Evolutionary conservation across 2,888 invertebrate species (phyloP), one percentile per base, ranked within the genome.

Genomic region (Sinopyrophorus schimmeli): DNA sequence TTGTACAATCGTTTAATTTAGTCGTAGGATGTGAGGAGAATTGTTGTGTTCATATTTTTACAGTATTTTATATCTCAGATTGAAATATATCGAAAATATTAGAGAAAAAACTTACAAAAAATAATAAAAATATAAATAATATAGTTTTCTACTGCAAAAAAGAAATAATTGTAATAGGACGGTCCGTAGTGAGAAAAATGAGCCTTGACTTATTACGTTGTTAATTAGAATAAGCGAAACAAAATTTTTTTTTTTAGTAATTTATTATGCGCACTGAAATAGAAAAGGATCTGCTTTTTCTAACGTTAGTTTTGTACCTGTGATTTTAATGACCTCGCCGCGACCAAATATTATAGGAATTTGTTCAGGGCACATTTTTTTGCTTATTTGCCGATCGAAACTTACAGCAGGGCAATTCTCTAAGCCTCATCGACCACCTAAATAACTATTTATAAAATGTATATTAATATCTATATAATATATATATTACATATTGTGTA

Each of bases 21-120:
- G 51, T 51, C 40, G 44, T 35, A 28, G 37, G 44, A 50, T 42
- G 51, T 69, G 64, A 65, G 68, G 73, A 72, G 73, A 74, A 74
- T 74, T 74, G 74, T 73, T 74, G 72, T 72, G 72, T 73, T 72
- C 71, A 71, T 66, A 68, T 68, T 71, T 72, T 71, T 72, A 71
- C 73, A 73, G 73, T 74, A 74, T 73, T 74, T 74, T 74, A 68
- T 74, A 74, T 71, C 68, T 71, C 69, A 67, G 66, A 70, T 66
- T 65, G 60, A 65, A 60, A 64, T 58, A 63, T 57, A 62, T 57
- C 58, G 47, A 50, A 65, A 59, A 64, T 57, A 63, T 58, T 58
- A 47, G 48, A n/a, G n/a, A 54, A 62, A 62, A 67, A 65, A 62
- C 54, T 59, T 53, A 46, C 57, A 53, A 61, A 68, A 66, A 68